Conservation (phyloP, 2,888 invertebrate genomes). For the Eudasyphora cyanicolor region DNA sequence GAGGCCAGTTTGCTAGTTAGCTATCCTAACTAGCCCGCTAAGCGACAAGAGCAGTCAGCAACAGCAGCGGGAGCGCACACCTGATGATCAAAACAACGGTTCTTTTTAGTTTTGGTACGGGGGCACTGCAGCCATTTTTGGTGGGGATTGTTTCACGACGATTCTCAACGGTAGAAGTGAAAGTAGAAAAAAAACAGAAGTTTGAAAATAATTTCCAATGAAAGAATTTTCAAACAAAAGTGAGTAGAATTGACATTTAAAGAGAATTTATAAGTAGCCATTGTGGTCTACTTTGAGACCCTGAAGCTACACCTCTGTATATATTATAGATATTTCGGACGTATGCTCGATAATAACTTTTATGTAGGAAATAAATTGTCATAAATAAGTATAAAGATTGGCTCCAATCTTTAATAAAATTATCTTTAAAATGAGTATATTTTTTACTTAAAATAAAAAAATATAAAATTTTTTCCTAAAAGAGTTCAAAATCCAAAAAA, state of each 20-base stretch:
- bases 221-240: constrained; percentile 16
- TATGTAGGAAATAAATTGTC: too few species aligned
- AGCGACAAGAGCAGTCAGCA: not conserved
- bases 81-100: constrained; percentile 28
- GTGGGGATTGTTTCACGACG: not conserved
- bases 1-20: not conserved
- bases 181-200: too few species aligned
- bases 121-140: not conserved
- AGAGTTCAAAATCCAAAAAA: too few species aligned
- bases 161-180: constrained; percentile 46
- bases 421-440: too few species aligned
- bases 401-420: too few species aligned
- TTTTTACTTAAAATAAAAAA: too few species aligned
- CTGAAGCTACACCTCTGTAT: not conserved
- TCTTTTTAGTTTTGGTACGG: not conserved
- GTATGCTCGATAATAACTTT: too few species aligned
- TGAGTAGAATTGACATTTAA: not conserved
- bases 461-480: too few species aligned
- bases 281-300: not conserved
- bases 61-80: not conserved
- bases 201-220: not conserved
- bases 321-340: too few species aligned
- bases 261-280: too few species aligned
- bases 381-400: too few species aligned
- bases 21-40: not conserved